Evolutionary conservation across 1,140 invertebrate species (phyloP).

Genomic region (Doryteuthis pealeii): DNA sequence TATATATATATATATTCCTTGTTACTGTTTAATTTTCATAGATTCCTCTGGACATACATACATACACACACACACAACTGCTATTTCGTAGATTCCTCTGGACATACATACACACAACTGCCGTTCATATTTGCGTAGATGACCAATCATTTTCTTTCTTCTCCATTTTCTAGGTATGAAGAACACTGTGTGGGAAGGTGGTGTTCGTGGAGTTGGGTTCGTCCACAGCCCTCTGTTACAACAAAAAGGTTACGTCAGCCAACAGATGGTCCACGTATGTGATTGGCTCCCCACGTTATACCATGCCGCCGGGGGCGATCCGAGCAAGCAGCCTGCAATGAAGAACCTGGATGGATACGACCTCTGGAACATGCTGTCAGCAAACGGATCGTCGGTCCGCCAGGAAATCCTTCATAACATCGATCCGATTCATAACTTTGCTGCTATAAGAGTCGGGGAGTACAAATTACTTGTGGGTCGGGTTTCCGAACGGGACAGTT

Average conservation of each 20-base stretch:
- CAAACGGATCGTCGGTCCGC: conserved; percentile 67
- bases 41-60: too few relatives aligned
- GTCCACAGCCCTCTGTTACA: conserved; percentile 76
- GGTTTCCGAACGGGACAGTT: conserved; percentile 51
- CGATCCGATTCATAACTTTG: conserved; percentile 74
- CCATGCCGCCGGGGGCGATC: conserved; percentile 60
- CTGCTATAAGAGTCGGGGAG: conserved; percentile 72
- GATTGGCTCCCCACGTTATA: conserved; percentile 89
- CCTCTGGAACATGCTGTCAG: conserved; percentile 72
- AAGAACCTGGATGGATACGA: conserved; percentile 75
- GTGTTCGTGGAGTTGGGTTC: conserved; percentile 74
- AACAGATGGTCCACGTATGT: conserved; percentile 76
- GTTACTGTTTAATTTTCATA: too few relatives aligned
- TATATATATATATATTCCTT: too few relatives aligned
- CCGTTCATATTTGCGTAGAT: too few relatives aligned
- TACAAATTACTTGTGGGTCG: conserved; percentile 83
- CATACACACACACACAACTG: too few relatives aligned
- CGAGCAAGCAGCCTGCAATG: conserved; percentile 42
- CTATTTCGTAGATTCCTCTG: too few relatives aligned
- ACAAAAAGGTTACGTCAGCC: conserved; percentile 64
- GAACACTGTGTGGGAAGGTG: conserved; percentile 77
- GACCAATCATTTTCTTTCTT: too few relatives aligned
- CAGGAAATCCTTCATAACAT: conserved; percentile 82
- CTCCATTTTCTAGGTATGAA: conserved; percentile 64
- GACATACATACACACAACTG: too few relatives aligned